These are phyloP conservation scores for Drosophila mayri DNA, from an alignment of 1,140 invertebrate species.

Conservation along the genomic window DNA sequence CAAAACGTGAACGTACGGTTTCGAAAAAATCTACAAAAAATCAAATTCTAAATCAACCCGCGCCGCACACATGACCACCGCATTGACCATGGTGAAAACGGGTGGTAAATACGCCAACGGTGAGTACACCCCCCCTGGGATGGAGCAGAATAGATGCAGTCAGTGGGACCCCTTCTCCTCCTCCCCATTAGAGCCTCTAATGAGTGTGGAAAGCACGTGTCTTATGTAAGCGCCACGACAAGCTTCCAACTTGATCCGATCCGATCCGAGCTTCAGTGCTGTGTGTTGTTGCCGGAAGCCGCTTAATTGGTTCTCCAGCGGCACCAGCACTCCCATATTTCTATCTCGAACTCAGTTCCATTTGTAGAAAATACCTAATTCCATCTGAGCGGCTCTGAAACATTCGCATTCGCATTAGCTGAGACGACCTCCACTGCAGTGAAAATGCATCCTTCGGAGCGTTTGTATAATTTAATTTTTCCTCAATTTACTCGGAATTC, in stretches of 20 bases:
- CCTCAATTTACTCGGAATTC: slow-evolving; percentile 44
- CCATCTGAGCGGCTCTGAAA: slow-evolving; percentile 6
- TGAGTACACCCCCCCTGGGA: slow-evolving; percentile 31
- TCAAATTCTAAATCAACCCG: slow-evolving; percentile 38
- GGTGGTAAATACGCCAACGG: slow-evolving; percentile 79
- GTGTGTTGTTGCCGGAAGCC: slow-evolving; percentile 60
- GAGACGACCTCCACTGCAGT: slow-evolving; percentile 60
- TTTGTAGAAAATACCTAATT: slow-evolving; percentile 29
- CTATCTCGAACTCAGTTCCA: slow-evolving; percentile 40
- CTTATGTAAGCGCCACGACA: slow-evolving; percentile 54
- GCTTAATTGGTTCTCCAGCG: slow-evolving; percentile 44
- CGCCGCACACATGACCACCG: slow-evolving; percentile 74
- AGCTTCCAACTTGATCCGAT: slow-evolving; percentile 26
- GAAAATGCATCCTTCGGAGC: slow-evolving; percentile 34
- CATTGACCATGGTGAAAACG: slow-evolving; percentile 76
- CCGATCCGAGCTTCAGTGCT: slow-evolving; percentile 17
- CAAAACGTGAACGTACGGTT: slow-evolving; percentile 23
- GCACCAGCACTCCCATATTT: slow-evolving; percentile 40
- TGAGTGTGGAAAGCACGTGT: slow-evolving; percentile 44
- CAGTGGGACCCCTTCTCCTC: not conserved
- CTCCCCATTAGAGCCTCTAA: not conserved
- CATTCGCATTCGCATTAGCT: slow-evolving; percentile 10
- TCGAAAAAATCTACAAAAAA: slow-evolving; percentile 13
- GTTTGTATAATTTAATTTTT: slow-evolving; percentile 37
- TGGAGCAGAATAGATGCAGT: not conserved